Evolutionary conservation across 2,888 invertebrate species (phyloP), one percentile per base, ranked within the genome.

Genomic region (Drosophila dives): DNA sequence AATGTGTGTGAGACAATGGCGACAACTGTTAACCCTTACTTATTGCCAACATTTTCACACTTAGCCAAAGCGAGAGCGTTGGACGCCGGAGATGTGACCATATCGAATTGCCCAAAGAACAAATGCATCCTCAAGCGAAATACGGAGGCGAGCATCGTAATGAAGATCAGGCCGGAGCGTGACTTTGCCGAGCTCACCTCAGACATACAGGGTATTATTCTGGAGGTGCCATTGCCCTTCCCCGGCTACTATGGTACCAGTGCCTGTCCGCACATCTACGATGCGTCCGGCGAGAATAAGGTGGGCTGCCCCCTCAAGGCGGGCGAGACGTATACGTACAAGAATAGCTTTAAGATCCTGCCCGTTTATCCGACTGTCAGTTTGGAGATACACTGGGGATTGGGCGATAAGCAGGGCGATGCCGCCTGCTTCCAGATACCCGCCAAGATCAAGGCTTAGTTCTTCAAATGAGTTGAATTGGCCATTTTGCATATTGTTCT

Each of bases 191-290:
- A 91, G 0, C 61, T 97, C 53, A 94, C 61, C 51, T 96, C 95
- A 69, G 91, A 93, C 11, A 97, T 97, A 8, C 92, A 92, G 72
- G 97, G 96, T 0, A 92, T 94, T 0, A 94, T 97, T 23, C 90
- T 94, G 3, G 95, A 95, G 0, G 89, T 96, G 0, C 93, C 94
- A 0, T 87, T 97, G 59, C 97, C 97, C 0, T 97, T 97, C 91
- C 89, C 96, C 12, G 97, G 97, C 11, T 96, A 97, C 17, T 96
- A 97, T 90, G 96, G 95, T 15, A 93, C 93, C 32, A 94, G 94
- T 59, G 95, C 96, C 36, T 97, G 97, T 85, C 93, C 94, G 29
- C 94, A 95, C 78, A 92, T 97, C 55, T 95, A 92, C 86, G 93
- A 94, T 76, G 94, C 94, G 1, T 94, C 94, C 70, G 96, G 95